Base-by-base conservation (phyloP, 53 echinoderm and acorn worm species). In the Holothuria leucospilota region DNA sequence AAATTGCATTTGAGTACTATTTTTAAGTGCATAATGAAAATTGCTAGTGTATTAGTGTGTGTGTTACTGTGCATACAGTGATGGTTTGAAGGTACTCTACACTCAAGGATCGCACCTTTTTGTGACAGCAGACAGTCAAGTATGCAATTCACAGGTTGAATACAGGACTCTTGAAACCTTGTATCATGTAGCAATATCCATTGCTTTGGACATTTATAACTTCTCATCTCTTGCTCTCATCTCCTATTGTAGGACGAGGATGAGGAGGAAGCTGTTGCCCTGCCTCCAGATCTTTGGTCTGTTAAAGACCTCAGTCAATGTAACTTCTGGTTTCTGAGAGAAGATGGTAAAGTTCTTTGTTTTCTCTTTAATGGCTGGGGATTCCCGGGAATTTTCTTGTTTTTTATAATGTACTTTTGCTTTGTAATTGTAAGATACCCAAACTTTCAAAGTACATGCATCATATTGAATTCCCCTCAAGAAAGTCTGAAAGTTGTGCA, bases 281-380 rank as follows among this genome's bases (percentile, higher is more conserved):
- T 93, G 23, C 85, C 90, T 51, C 78, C 90, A 6, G 92, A 95
- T 79, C 84, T 93, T 0, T 95, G 99, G 95, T 89, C 84, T 49
- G 89, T 90, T 63, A 88, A 93, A 81, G 75, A 88, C 73, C 69
- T 98, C n/a, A 59, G 67, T 56, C 78, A 93, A 15, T 88, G 81
- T 56, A 92, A 93, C 77, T 93, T 97, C 85, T 98, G 99, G 99
- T 98, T 98, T 87, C 72, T 98, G 51, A 75, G 88, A 60, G 92
- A 95, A 63, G 99, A 93, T 71, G 86, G 82, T 82, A 64, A 82
- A n/a, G 53, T 38, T 21, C 38, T 63, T 63, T 63, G 16, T 27
- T 62, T 62, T 62, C 2, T 18, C 64, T 24, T 5, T 0, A 13
- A 63, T 63, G 27, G 27, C 64, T 63, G 23, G 64, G 64, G 64